phyloP scores from a whole-genome alignment of 2,113 vertebrate species.

The Neotragus pygmaeus region DNA sequence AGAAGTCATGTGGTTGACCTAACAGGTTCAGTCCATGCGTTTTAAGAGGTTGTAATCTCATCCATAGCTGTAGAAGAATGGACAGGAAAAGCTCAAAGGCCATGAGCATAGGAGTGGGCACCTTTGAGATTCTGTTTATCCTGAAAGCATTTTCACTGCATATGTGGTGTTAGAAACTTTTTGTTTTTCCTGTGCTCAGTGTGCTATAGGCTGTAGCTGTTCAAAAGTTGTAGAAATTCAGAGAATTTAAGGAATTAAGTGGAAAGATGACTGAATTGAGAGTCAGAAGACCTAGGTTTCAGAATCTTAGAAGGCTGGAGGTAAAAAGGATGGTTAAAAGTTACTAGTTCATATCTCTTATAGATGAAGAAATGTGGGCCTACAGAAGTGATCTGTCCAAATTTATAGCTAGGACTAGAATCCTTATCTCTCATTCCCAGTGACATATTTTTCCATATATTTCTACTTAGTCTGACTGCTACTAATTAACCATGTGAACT shows the following conservation, averaged over 20 bases:
- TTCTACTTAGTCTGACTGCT: not conserved
- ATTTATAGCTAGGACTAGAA: not conserved
- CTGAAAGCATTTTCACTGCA: not conserved
- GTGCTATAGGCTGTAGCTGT: not conserved
- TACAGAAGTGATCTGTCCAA: not conserved
- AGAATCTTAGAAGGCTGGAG: constrained; percentile 23
- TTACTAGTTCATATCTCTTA: not conserved
- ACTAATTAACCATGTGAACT: not conserved
- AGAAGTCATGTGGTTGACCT: not conserved
- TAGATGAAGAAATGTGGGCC: constrained; percentile 8
- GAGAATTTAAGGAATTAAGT: constrained; percentile 31
- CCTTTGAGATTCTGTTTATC: constrained; percentile 27
- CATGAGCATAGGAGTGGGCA: not conserved
- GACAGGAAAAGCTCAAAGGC: not conserved
- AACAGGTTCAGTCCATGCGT: constrained; percentile 1
- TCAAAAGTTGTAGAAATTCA: constrained; percentile 19
- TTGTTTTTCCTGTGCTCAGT: constrained; percentile 7
- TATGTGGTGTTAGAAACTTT: not conserved
- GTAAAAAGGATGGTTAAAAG: constrained; percentile 4
- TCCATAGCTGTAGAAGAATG: not conserved
- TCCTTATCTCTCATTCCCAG: not conserved
- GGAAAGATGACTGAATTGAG: not conserved
- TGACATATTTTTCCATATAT: not conserved
- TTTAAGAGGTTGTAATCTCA: constrained; percentile 30
- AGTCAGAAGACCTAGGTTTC: not conserved